These are phyloP conservation scores for Stenotaenia linearis DNA, from an alignment of 2,888 invertebrate genomes.

Conservation along the genomic window DNA sequence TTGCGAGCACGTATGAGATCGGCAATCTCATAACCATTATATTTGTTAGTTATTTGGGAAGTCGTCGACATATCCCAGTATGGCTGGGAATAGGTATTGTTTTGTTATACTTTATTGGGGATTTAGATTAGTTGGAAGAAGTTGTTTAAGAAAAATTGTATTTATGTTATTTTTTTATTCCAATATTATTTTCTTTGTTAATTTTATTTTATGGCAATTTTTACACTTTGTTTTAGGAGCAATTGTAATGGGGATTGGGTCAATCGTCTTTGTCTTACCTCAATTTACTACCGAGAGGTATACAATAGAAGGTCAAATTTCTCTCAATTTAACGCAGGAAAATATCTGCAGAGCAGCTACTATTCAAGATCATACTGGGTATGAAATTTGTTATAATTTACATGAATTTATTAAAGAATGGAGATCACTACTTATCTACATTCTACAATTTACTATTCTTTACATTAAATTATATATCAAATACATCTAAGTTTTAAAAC, in stretches of 20 bases:
- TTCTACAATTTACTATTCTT: too few relatives aligned
- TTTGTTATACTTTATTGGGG: neutral
- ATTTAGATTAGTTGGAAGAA: too few relatives aligned
- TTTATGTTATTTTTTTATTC: too few relatives aligned
- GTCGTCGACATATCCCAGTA: slow-evolving; percentile 82
- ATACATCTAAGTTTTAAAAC: too few relatives aligned
- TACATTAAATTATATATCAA: too few relatives aligned
- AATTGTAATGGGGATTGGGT: slow-evolving; percentile 88
- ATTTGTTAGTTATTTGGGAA: slow-evolving; percentile 91
- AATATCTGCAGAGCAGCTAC: slow-evolving; percentile 73
- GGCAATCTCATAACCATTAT: slow-evolving; percentile 93
- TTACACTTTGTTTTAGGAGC: slow-evolving; percentile 56
- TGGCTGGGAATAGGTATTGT: slow-evolving; percentile 92
- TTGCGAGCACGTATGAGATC: slow-evolving; percentile 91
- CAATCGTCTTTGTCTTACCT: slow-evolving; percentile 85
- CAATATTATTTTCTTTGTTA: neutral
- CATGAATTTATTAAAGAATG: too few relatives aligned
- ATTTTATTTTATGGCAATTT: neutral
- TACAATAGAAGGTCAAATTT: slow-evolving; percentile 36
- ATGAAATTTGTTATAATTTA: neutral
- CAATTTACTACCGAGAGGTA: slow-evolving; percentile 64
- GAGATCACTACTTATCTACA: too few relatives aligned
- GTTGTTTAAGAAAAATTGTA: too few relatives aligned
- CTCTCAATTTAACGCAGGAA: slow-evolving; percentile 49
- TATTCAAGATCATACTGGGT: slow-evolving; percentile 26